phyloP scores from a whole-genome alignment of 2,797 vertebrate species.

The Onychomys torridus region DNA sequence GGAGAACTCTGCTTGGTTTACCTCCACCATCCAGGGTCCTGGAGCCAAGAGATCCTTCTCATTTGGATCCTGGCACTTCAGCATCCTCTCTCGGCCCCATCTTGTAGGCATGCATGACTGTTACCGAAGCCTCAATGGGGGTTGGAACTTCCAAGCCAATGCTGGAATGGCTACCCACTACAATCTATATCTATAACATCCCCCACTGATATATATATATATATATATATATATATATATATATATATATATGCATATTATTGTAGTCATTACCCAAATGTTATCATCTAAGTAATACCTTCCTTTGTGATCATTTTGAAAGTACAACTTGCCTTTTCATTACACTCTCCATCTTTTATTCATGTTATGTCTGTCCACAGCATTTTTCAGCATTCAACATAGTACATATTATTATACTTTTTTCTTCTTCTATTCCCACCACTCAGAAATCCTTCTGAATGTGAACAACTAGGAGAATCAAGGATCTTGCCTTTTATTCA shows the following conservation, averaged over 20 bases:
- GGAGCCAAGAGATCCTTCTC: too few species aligned
- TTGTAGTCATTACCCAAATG: neutral
- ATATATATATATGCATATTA: neutral
- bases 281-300: neutral
- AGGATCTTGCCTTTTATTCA: conserved; percentile 9
- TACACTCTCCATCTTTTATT: neutral
- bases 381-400: neutral
- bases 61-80: too few species aligned
- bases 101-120: too few species aligned
- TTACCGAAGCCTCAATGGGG: too few species aligned
- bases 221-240: too few species aligned
- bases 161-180: too few species aligned
- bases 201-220: too few species aligned
- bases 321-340: neutral
- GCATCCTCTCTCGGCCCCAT: too few species aligned
- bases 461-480: conserved; percentile 23
- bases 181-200: too few species aligned
- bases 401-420: conserved; percentile 9
- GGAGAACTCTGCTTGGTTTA: too few species aligned
- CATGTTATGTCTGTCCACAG: neutral
- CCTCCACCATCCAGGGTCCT: too few species aligned
- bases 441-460: neutral
- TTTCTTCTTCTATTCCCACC: neutral
- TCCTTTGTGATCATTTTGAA: neutral
- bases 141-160: too few species aligned